Evolutionary conservation across 2,113 vertebrate genomes (phyloP), one percentile per base, ranked within the genome.

Genomic region (Platichthys flesus): DNA sequence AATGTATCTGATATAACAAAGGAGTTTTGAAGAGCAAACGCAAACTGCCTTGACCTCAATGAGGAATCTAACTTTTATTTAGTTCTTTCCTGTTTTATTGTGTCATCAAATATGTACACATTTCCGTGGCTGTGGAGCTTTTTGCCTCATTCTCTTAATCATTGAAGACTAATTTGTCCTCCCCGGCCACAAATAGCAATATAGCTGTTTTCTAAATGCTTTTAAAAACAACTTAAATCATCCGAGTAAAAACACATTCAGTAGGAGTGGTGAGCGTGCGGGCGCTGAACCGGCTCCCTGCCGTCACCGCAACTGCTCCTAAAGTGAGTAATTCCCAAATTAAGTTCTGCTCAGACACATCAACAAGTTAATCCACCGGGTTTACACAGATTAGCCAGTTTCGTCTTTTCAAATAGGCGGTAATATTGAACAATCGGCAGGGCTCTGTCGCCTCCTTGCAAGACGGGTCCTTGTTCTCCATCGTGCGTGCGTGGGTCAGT

Each of bases 1-100:
- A 91, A 86, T 90, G 79, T 70, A 87, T 91, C 85, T 81, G 89
- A 92, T 88, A 87, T 92, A 87, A 89, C 88, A 92, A 91, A 93
- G 88, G 89, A 87, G 75, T 84, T 93, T 81, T 92, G 90, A 93
- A 93, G 91, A 92, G 83, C 89, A 90, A 88, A 86, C 24, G 71
- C 77, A 85, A 84, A 85, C 60, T 49, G 80, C 71, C 84, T 83
- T 85, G 80, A 81, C 67, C 67, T 51, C 84, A 72, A 54, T 82
- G 79, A 84, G 82, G 83, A 78, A 78, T 62, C 54, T 63, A 64
- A 84, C 83, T 86, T 42, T 87, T 82, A 66, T 73, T 62, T 71
- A 16, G 24, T 58, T 28, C 13, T 10, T 70, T 78, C 26, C 26
- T 76, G 64, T 58, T 68, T 3, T 54, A 68, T 63, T 49, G 61